These are phyloP conservation scores for Callospermophilus lateralis DNA, from an alignment of 2,113 vertebrate genomes.

Conservation along the genomic window DNA sequence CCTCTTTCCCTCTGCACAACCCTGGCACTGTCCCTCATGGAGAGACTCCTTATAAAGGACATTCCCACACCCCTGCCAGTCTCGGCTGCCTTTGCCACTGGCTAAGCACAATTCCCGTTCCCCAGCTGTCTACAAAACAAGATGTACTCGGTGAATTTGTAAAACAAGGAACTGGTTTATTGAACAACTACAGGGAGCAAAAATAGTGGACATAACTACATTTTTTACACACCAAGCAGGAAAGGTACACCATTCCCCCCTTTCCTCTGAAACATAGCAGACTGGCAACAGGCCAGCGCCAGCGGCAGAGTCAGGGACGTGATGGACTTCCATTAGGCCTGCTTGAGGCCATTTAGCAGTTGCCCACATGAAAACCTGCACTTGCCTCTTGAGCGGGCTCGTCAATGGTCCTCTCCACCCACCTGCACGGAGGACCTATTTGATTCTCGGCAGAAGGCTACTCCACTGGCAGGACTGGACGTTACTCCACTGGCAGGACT, in stretches of 20 bases:
- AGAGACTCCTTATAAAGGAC: neutral
- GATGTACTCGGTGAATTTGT: neutral
- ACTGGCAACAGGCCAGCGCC: neutral
- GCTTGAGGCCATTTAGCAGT: conserved; percentile 8
- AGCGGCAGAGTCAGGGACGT: conserved; percentile 9
- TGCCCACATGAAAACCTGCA: neutral
- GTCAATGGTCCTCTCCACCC: conserved; percentile 22
- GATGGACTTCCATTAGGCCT: neutral
- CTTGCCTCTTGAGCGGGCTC: conserved; percentile 36
- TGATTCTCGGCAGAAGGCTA: neutral
- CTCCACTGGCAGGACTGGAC: neutral
- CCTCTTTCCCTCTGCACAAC: neutral
- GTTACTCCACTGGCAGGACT: neutral
- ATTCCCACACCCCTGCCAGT: too few relatives aligned
- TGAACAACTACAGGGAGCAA: conserved; percentile 72
- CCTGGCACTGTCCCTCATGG: neutral
- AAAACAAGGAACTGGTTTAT: conserved; percentile 80
- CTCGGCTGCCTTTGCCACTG: neutral
- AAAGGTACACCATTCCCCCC: conserved; percentile 38
- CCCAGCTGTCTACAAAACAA: neutral
- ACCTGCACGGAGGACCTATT: neutral
- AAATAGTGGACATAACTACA: conserved; percentile 62
- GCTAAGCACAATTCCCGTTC: neutral
- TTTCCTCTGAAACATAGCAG: neutral
- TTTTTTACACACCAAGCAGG: conserved; percentile 68